Conservation (phyloP, 2,113 vertebrate genomes). For the Picathartes gymnocephalus region DNA sequence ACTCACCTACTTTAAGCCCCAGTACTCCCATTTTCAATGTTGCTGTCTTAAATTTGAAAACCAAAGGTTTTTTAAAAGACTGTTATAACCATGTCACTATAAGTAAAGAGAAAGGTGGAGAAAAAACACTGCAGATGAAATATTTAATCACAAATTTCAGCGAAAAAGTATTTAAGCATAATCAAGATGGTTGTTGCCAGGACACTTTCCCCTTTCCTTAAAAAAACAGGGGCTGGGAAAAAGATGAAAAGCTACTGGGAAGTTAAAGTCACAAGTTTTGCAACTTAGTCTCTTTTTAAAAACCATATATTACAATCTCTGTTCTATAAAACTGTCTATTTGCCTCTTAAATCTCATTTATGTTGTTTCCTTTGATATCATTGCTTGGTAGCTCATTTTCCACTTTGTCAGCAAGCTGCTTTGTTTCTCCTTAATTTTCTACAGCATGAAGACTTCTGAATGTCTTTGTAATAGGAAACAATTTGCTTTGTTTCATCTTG, state of each 20-base stretch:
- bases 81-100: neutral
- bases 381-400: slow-evolving; percentile 28
- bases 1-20: neutral
- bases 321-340: slow-evolving; percentile 34
- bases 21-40: neutral
- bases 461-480: neutral
- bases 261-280: neutral
- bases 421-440: slow-evolving; percentile 20
- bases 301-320: neutral
- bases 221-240: neutral
- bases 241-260: neutral
- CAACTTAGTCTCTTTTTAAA: neutral
- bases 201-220: neutral
- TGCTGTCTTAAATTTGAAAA: neutral
- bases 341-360: slow-evolving; percentile 46
- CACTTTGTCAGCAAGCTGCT: slow-evolving; percentile 21
- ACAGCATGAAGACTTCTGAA: neutral
- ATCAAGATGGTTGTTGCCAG: neutral
- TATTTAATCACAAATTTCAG: neutral
- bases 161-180: neutral
- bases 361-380: slow-evolving; percentile 27
- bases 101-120: neutral
- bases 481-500: neutral
- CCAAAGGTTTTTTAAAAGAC: neutral
- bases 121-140: neutral